Percentiles rank a stretch among this genome's conserved stretches.
Evolutionary conservation across 2,797 vertebrate genomes (phyloP).

Genomic region (Echeneis naucrates): DNA sequence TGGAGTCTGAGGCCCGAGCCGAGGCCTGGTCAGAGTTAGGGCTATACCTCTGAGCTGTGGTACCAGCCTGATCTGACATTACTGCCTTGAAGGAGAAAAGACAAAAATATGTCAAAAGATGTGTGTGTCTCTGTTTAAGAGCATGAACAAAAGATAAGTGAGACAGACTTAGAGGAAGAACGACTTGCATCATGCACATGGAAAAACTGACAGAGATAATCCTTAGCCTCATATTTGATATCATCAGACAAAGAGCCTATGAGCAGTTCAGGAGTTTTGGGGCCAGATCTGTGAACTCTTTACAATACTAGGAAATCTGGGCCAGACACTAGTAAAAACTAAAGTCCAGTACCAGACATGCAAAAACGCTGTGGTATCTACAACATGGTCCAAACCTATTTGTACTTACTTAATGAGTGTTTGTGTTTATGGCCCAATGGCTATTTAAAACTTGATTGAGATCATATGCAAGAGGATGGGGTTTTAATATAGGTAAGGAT

Average conservation of each 20-base stretch:
- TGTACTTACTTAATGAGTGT: not conserved
- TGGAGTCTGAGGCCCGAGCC: constrained; percentile 43
- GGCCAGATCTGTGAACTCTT: not conserved
- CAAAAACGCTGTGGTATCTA: no score
- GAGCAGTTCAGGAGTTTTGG: not conserved
- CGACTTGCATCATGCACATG: no score
- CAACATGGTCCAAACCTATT: no score
- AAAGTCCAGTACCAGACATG: no score
- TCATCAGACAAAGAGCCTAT: no score
- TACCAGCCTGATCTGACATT: constrained; percentile 39
- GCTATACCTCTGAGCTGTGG: constrained; percentile 36
- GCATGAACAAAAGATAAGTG: not conserved
- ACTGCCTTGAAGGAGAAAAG: constrained; percentile 58
- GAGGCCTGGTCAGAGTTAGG: constrained; percentile 46
- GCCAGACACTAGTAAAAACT: no score
- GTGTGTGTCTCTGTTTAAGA: constrained; percentile 7
- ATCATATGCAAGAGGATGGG: not conserved
- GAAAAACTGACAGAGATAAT: no score
- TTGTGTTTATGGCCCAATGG: no score
- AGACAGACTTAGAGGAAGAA: not conserved
- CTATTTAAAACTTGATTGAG: not conserved
- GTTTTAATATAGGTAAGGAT: not conserved
- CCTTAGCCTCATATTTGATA: not conserved
- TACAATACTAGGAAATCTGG: no score
- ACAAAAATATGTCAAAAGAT: not conserved